phyloP scores from a whole-genome alignment of 1,140 invertebrate genomes.

The Drosophila pseudoobscura region DNA sequence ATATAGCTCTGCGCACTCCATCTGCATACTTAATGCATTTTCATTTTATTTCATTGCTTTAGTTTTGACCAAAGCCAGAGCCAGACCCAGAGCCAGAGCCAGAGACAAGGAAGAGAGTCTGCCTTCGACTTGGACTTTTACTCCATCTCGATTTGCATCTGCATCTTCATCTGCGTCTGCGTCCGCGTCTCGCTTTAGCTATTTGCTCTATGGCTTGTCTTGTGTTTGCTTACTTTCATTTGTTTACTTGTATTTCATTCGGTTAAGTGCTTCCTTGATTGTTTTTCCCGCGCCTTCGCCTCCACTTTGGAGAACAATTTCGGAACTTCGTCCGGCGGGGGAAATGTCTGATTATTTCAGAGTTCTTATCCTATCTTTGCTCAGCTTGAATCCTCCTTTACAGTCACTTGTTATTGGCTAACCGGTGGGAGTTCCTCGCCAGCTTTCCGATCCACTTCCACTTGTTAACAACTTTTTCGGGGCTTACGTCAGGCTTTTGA shows the following conservation, averaged over 20 bases:
- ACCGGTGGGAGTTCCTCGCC: conserved; percentile 6
- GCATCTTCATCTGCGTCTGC: background rate
- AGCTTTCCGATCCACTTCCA: conserved; percentile 7
- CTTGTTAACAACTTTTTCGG: conserved; percentile 64
- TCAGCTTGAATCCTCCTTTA: conserved; percentile 1
- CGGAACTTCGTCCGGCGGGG: conserved; percentile 4
- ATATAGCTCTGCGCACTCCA: conserved; percentile 29
- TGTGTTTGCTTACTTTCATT: conserved; percentile 76
- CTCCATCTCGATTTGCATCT: conserved; percentile 17
- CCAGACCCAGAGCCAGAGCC: too few species aligned
- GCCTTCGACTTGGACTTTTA: conserved; percentile 14
- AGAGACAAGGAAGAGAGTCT: background rate
- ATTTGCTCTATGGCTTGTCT: conserved; percentile 69
- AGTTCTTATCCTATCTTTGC: conserved; percentile 3
- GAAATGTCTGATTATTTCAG: conserved; percentile 15
- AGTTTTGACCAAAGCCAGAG: conserved; percentile 52
- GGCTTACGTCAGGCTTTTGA: conserved; percentile 39
- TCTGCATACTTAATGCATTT: conserved; percentile 78
- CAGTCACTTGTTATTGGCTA: conserved; percentile 40
- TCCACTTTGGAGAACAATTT: conserved; percentile 10
- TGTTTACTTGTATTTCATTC: conserved; percentile 81
- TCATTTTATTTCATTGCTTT: conserved; percentile 79
- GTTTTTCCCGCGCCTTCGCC: conserved; percentile 57
- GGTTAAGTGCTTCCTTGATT: conserved; percentile 80
- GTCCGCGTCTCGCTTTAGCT: conserved; percentile 13